A percentile compares a stretch with the other conserved stretches of the same genome.
These are phyloP conservation scores for Calliscelio sp. DNA, from an alignment of 2,888 invertebrate species.

Conservation along the genomic window DNA sequence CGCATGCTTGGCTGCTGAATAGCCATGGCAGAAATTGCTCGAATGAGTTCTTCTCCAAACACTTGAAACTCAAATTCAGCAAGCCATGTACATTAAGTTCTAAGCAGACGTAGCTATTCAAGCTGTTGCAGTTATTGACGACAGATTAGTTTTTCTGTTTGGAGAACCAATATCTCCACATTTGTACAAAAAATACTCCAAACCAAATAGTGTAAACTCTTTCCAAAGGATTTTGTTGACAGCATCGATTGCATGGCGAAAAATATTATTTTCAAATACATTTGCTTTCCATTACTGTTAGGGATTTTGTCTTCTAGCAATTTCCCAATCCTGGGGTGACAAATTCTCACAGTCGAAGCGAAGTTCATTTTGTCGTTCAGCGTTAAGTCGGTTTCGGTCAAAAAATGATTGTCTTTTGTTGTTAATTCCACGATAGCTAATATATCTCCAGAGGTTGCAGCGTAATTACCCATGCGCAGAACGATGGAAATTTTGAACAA, in stretches of 20 bases:
- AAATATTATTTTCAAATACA: slow-evolving; percentile 73
- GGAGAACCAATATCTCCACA: neutral
- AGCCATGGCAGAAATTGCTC: too few species aligned
- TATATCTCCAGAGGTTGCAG: neutral
- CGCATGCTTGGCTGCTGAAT: too few species aligned
- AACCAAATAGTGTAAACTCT: slow-evolving; percentile 72
- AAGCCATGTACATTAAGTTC: too few species aligned
- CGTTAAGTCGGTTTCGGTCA: slow-evolving; percentile 13
- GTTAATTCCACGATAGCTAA: neutral
- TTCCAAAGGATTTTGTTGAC: slow-evolving; percentile 40
- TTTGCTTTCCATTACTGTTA: slow-evolving; percentile 71
- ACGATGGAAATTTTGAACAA: slow-evolving; percentile 1
- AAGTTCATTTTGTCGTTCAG: slow-evolving; percentile 76
- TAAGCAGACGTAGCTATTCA: too few species aligned
- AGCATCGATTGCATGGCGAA: slow-evolving; percentile 65
- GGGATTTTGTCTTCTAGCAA: slow-evolving; percentile 69
- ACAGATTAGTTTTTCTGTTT: too few species aligned
- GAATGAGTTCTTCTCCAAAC: too few species aligned
- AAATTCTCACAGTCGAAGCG: slow-evolving; percentile 73
- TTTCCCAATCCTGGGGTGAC: slow-evolving; percentile 64
- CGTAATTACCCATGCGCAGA: too few species aligned
- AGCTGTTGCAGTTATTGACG: too few species aligned
- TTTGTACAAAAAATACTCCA: slow-evolving; percentile 73
- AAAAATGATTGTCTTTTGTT: neutral
- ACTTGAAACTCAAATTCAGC: too few species aligned